Evolutionary conservation across 2,113 vertebrate genomes (phyloP).

Genomic region (Elephantulus edwardii): DNA sequence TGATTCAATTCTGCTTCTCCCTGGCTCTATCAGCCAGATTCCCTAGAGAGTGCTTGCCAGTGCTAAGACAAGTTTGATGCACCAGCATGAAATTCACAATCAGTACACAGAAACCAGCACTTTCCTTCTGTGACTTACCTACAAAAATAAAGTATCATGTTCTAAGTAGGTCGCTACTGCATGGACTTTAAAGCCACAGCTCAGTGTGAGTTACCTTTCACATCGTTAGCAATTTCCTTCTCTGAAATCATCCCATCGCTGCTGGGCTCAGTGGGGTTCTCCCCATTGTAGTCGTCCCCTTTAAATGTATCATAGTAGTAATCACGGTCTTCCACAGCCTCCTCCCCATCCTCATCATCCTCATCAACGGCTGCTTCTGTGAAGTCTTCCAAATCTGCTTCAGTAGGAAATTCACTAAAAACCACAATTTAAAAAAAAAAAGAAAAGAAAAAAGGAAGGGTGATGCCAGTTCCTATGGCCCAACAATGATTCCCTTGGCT

Average conservation of each 20-base stretch:
- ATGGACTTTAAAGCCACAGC: not conserved
- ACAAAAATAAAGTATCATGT: constrained; percentile 25
- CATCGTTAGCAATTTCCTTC: constrained; percentile 89
- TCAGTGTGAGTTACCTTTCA: constrained; percentile 88
- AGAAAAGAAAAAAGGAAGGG: not conserved
- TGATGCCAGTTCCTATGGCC: not conserved
- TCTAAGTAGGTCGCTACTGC: not conserved
- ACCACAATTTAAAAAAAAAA: not conserved
- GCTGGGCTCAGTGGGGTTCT: constrained; percentile 81
- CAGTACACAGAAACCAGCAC: constrained; percentile 39
- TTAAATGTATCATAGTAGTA: constrained; percentile 88
- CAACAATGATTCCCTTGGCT: not conserved
- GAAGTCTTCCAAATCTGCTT: constrained; percentile 89
- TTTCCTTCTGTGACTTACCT: constrained; percentile 73
- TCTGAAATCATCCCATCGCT: constrained; percentile 77
- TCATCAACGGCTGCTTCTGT: constrained; percentile 84
- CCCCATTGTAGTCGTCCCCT: constrained; percentile 87
- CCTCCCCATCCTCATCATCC: constrained; percentile 88
- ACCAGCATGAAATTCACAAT: constrained; percentile 26
- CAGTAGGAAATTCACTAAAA: constrained; percentile 88
- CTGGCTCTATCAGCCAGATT: not conserved
- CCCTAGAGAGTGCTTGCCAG: not conserved
- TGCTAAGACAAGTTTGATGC: constrained; percentile 15
- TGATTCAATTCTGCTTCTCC: not conserved
- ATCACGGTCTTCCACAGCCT: constrained; percentile 88